Evolutionary conservation across 1,140 invertebrate species (phyloP).

Genomic region (Nephotettix cincticeps): DNA sequence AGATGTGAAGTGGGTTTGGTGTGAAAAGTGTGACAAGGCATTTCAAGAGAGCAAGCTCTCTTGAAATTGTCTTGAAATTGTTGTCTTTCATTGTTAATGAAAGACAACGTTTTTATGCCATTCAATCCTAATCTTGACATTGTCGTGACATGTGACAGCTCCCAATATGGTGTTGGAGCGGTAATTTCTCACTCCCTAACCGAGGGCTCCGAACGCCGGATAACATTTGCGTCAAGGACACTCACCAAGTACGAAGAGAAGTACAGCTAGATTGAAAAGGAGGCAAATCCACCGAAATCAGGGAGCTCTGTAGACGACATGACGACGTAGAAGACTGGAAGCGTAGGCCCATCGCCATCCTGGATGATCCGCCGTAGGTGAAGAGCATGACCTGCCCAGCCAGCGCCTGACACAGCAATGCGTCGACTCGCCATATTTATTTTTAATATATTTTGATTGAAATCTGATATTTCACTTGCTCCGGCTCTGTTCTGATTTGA

Average conservation of each 20-base stretch:
- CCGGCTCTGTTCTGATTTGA: too few species aligned
- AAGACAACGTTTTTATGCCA: conserved; percentile 33
- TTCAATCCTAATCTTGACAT: conserved; percentile 46
- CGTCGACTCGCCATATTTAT: too few species aligned
- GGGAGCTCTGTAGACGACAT: too few species aligned
- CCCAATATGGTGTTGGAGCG: conserved; percentile 50
- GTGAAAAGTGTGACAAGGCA: conserved; percentile 34
- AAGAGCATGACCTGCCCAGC: too few species aligned
- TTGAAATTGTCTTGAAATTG: too few species aligned
- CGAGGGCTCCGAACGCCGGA: conserved; percentile 46
- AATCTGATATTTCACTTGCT: too few species aligned
- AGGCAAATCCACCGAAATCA: too few species aligned
- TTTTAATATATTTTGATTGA: too few species aligned
- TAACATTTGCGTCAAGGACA: conserved; percentile 49
- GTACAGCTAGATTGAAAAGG: neutral
- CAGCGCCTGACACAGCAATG: too few species aligned
- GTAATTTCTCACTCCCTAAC: conserved; percentile 48
- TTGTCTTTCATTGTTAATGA: conserved; percentile 33
- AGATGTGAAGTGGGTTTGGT: neutral
- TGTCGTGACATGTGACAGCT: conserved; percentile 52
- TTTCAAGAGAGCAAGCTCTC: conserved; percentile 49
- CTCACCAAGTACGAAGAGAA: conserved; percentile 46
- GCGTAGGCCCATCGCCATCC: too few species aligned
- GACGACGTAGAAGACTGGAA: too few species aligned
- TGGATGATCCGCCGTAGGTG: too few species aligned